Percentiles rank a stretch among this genome's conserved stretches.
phyloP scores from a whole-genome alignment of 2,888 invertebrate species.

The Mesoligia furuncula region DNA sequence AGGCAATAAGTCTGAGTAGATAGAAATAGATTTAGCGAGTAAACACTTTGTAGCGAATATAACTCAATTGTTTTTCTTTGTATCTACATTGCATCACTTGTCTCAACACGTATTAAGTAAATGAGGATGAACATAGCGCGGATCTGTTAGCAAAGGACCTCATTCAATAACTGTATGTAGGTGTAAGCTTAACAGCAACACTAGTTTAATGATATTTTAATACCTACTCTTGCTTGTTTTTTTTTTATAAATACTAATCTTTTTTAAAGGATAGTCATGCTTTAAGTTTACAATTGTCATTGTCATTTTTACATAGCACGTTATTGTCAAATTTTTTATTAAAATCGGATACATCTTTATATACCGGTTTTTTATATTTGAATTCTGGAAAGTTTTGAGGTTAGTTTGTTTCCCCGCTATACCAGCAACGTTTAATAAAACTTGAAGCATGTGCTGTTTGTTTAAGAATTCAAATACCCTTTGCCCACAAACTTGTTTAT shows the following conservation, averaged over 20 bases:
- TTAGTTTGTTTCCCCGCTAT: constrained; percentile 25
- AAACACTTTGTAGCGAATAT: constrained; percentile 55
- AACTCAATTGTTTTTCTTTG: constrained; percentile 53
- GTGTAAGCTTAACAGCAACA: constrained; percentile 44
- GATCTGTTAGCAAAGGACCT: constrained; percentile 58
- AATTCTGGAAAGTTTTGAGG: constrained; percentile 34
- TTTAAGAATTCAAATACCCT: constrained; percentile 59
- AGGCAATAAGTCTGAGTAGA: constrained; percentile 75
- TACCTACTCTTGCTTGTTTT: constrained; percentile 27
- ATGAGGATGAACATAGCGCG: constrained; percentile 41
- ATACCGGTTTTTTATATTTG: constrained; percentile 29
- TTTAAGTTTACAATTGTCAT: constrained; percentile 34
- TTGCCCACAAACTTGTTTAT: constrained; percentile 58
- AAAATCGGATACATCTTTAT: neutral
- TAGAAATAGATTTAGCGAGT: constrained; percentile 64
- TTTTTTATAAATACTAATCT: constrained; percentile 8
- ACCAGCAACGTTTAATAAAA: constrained; percentile 54
- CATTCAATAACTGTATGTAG: constrained; percentile 52
- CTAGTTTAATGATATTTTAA: constrained; percentile 34
- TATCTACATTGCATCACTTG: constrained; percentile 50
- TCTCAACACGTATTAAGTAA: constrained; percentile 54
- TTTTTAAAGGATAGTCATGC: constrained; percentile 37
- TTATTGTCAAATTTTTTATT: neutral
- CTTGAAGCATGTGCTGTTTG: constrained; percentile 67
- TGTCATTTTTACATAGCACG: neutral